Evolutionary conservation across 2,797 vertebrate genomes (phyloP).

Genomic region (Telmatherina bonti): DNA sequence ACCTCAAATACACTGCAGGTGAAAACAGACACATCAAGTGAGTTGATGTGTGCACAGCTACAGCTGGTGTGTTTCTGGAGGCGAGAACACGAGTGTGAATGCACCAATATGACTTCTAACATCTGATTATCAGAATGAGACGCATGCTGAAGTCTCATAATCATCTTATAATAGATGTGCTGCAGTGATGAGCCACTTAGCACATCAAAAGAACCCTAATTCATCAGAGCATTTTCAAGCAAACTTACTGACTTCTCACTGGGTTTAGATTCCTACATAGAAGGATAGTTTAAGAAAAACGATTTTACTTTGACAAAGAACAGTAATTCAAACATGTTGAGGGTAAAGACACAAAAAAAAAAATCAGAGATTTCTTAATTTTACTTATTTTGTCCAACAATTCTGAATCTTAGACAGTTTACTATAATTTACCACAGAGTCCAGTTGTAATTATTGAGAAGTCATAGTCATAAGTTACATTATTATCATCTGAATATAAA

Average conservation of each 20-base stretch:
- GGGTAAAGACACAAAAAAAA: neutral
- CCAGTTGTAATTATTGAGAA: neutral
- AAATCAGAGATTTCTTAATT: neutral
- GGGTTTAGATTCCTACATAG: neutral
- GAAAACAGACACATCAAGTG: slow-evolving; percentile 1
- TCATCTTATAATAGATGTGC: slow-evolving; percentile 1
- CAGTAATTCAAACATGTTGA: neutral
- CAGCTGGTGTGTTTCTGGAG: neutral
- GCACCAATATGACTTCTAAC: neutral
- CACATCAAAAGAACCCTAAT: neutral
- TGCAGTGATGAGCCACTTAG: neutral
- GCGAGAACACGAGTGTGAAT: neutral
- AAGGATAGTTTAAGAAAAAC: neutral
- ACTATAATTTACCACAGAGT: neutral
- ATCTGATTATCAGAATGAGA: slow-evolving; percentile 5
- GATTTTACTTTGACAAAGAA: neutral
- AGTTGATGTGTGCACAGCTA: neutral
- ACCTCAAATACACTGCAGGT: slow-evolving; percentile 89
- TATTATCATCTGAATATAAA: neutral
- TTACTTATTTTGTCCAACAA: neutral
- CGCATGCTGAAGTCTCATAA: slow-evolving; percentile 3
- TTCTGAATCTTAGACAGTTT: neutral
- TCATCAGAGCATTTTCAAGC: neutral
- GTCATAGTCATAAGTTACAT: neutral
- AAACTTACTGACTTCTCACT: neutral